A percentile compares a stretch with the other conserved stretches of the same genome.
phyloP scores from a whole-genome alignment of 1,140 invertebrate genomes.

The Platyura marginata region DNA sequence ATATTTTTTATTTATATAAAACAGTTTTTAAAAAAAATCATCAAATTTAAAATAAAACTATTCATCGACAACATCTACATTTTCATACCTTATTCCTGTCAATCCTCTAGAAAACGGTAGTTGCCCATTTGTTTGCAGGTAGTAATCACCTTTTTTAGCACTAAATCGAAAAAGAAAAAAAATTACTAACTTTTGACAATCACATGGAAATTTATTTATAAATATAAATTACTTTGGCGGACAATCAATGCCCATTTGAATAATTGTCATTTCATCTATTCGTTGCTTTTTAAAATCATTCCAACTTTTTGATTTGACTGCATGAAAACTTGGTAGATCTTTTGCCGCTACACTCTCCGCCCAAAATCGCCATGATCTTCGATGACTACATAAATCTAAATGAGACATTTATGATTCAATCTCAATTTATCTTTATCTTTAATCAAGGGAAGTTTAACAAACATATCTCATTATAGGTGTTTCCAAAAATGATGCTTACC shows the following conservation, averaged over 20 bases:
- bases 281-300: constrained; percentile 24
- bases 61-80: no score
- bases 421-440: constrained; percentile 2
- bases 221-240: constrained; percentile 11
- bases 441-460: background rate
- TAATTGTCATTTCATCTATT: constrained; percentile 6
- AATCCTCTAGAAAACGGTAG: constrained; percentile 21
- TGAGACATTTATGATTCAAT: background rate
- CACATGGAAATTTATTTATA: background rate
- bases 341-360: constrained; percentile 32
- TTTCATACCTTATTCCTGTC: constrained; percentile 12
- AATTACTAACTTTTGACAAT: background rate
- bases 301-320: constrained; percentile 23
- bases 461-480: background rate
- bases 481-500: no score
- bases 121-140: constrained; percentile 23
- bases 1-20: no score
- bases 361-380: constrained; percentile 38
- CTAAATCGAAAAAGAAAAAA: constrained; percentile 6
- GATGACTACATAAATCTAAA: constrained; percentile 43
- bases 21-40: no score
- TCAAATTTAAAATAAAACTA: no score
- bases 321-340: constrained; percentile 27
- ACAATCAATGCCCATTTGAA: constrained; percentile 18
- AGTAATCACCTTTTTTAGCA: constrained; percentile 23